Evolutionary conservation across 2,797 vertebrate genomes (phyloP).

Genomic region (Sphaeramia orbicularis): DNA sequence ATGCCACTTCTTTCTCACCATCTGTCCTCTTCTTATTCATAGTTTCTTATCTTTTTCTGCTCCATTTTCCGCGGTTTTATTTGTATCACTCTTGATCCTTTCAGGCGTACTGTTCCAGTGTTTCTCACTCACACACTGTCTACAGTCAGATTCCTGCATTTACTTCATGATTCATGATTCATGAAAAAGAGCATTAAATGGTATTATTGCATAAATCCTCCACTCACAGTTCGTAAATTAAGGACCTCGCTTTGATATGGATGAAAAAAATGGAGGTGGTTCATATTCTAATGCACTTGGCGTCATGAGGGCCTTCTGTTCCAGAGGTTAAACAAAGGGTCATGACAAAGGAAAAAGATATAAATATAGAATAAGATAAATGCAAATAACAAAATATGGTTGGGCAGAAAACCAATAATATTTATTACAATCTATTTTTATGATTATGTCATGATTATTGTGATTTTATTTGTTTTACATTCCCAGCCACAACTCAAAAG

Average conservation of each 20-base stretch:
- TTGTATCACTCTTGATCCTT: conserved; percentile 19
- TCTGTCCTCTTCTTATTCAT: conserved; percentile 6
- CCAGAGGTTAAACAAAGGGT: conserved; percentile 30
- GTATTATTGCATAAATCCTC: conserved; percentile 21
- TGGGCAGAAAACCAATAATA: background rate
- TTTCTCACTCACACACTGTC: conserved; percentile 24
- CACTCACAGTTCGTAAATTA: conserved; percentile 20
- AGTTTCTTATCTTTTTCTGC: conserved; percentile 16
- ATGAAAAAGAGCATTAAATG: conserved; percentile 23
- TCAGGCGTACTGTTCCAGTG: conserved; percentile 17
- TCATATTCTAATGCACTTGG: background rate
- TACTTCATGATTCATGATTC: conserved; percentile 41
- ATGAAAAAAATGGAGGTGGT: conserved; percentile 32
- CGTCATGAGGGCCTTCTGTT: conserved; percentile 4
- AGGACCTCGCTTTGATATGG: background rate
- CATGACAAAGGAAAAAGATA: conserved; percentile 16
- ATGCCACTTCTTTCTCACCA: background rate
- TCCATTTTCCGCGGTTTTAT: conserved; percentile 33
- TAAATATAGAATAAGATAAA: background rate
- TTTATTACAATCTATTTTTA: too few species aligned
- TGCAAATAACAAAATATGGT: background rate
- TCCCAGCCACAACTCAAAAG: too few species aligned
- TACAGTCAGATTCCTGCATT: conserved; percentile 20
- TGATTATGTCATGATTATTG: background rate
- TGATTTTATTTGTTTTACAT: too few species aligned